phyloP scores from a whole-genome alignment of 2,797 vertebrate species.

The Halcyon badia region DNA sequence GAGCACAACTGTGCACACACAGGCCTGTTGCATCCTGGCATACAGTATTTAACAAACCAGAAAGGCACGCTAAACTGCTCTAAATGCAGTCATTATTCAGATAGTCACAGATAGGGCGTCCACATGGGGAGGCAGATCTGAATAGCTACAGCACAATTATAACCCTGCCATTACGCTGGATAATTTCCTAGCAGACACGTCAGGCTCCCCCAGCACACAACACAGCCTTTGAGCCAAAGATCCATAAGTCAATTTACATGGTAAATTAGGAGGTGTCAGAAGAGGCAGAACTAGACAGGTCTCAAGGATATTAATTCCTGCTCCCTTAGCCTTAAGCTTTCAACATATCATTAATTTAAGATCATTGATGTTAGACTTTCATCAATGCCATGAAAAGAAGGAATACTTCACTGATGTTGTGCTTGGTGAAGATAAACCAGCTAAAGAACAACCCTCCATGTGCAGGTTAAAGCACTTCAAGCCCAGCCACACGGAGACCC shows the following conservation, averaged over 20 bases:
- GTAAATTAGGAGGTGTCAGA: slow-evolving; percentile 64
- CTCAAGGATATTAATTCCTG: slow-evolving; percentile 68
- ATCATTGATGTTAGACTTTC: background rate
- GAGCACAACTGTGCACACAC: background rate
- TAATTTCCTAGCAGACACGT: slow-evolving; percentile 16
- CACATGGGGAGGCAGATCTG: slow-evolving; percentile 24
- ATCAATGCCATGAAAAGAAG: background rate
- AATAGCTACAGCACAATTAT: slow-evolving; percentile 52
- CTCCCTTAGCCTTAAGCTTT: slow-evolving; percentile 48
- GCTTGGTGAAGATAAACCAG: background rate
- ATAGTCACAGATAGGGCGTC: background rate
- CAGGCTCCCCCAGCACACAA: slow-evolving; percentile 38
- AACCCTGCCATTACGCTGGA: background rate
- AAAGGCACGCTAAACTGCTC: background rate
- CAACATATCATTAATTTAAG: slow-evolving; percentile 47
- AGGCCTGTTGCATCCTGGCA: background rate
- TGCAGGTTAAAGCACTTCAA: background rate
- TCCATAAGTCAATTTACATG: slow-evolving; percentile 58
- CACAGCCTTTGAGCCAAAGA: slow-evolving; percentile 39
- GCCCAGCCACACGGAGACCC: background rate
- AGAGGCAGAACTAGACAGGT: slow-evolving; percentile 53
- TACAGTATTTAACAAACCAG: background rate
- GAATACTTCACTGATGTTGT: background rate
- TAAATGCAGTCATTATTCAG: slow-evolving; percentile 38
- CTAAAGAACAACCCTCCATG: background rate